Evolutionary conservation across 2,797 vertebrate species (phyloP).

Genomic region (Allobates femoralis): DNA sequence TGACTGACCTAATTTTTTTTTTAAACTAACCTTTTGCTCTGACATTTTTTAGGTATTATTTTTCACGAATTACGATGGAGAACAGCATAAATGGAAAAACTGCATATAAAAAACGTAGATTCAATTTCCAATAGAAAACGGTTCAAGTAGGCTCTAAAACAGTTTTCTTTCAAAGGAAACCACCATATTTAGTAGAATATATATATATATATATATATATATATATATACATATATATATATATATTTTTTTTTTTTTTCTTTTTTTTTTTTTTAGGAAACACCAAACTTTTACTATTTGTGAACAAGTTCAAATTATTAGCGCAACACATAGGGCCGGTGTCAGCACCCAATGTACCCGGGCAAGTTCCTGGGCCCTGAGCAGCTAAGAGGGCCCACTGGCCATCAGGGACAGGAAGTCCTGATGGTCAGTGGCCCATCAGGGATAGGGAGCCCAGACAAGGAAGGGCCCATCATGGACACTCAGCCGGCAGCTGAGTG

Average conservation of each 20-base stretch:
- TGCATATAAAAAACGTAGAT: neutral
- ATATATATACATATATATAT: too few relatives aligned
- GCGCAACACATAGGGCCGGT: too few relatives aligned
- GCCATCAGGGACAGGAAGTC: too few relatives aligned
- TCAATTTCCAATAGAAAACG: neutral
- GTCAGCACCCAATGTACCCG: too few relatives aligned
- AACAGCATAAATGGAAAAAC: neutral
- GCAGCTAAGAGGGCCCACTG: too few relatives aligned
- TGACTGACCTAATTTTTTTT: neutral
- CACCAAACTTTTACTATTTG: neutral
- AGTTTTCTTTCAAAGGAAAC: neutral
- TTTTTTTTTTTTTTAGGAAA: neutral
- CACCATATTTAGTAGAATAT: too few relatives aligned
- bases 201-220: too few relatives aligned
- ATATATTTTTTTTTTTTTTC: neutral
- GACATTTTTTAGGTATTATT: neutral
- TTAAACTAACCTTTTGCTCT: neutral
- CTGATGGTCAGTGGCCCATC: too few relatives aligned
- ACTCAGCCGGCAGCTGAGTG: too few relatives aligned
- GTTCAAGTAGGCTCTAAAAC: neutral
- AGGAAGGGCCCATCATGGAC: too few relatives aligned
- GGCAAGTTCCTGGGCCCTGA: too few relatives aligned
- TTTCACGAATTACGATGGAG: neutral
- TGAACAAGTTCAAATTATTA: neutral
- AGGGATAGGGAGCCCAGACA: too few relatives aligned